Percentiles rank a stretch among this genome's conserved stretches.
Evolutionary conservation across 2,888 invertebrate species (phyloP).

Genomic region (Drosophila seclusa): DNA sequence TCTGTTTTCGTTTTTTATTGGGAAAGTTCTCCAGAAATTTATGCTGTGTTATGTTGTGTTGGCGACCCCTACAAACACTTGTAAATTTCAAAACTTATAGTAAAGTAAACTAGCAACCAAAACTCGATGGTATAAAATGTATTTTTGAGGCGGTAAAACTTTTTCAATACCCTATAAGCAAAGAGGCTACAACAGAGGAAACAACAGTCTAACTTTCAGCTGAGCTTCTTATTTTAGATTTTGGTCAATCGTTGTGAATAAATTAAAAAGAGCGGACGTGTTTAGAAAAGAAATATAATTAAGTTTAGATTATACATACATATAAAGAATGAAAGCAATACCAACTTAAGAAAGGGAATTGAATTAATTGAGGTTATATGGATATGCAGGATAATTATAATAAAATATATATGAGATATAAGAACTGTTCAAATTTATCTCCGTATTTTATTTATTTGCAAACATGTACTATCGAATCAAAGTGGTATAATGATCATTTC

Average conservation of each 20-base stretch:
- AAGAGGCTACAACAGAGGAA: too few relatives aligned
- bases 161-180: constrained; percentile 5
- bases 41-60: constrained; percentile 11
- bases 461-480: background rate
- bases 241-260: background rate
- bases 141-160: background rate
- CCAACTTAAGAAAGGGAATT: background rate
- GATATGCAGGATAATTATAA: background rate
- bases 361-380: too few relatives aligned
- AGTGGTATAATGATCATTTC: background rate
- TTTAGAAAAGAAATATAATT: background rate
- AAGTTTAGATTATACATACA: background rate
- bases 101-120: background rate
- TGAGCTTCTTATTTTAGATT: too few relatives aligned
- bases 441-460: background rate
- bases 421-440: background rate
- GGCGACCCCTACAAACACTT: constrained; percentile 24
- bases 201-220: too few relatives aligned
- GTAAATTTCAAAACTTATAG: constrained; percentile 36
- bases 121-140: background rate
- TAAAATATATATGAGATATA: background rate
- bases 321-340: background rate
- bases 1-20: background rate
- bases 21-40: constrained; percentile 18
- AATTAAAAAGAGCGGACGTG: background rate